Percentiles rank a stretch among this genome's conserved stretches.
Evolutionary conservation across 2,113 vertebrate genomes (phyloP).

Genomic region (Gnathonemus longibarbis): DNA sequence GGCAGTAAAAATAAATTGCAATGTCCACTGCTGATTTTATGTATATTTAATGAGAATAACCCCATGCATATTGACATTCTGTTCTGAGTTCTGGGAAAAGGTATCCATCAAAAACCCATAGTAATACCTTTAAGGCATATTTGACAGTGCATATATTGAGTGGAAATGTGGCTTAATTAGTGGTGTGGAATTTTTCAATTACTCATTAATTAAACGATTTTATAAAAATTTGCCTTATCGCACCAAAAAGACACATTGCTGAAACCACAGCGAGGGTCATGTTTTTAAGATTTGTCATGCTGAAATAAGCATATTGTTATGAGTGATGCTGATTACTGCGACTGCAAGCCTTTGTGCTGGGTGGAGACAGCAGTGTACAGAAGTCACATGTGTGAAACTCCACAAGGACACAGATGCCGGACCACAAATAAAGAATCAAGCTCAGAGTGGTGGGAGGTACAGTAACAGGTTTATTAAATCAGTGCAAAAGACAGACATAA

Average conservation of each 20-base stretch:
- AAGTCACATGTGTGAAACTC: background rate
- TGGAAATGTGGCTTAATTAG: background rate
- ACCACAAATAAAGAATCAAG: background rate
- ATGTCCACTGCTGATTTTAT: background rate
- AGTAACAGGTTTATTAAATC: constrained; percentile 77
- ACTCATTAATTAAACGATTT: background rate
- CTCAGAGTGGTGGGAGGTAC: constrained; percentile 52
- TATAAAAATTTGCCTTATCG: background rate
- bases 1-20: background rate
- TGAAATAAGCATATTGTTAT: background rate
- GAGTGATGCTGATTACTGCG: background rate
- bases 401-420: background rate
- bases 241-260: background rate
- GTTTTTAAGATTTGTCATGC: background rate
- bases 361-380: background rate
- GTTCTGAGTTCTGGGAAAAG: background rate
- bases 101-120: background rate
- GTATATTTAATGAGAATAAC: background rate
- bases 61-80: background rate
- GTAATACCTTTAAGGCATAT: background rate
- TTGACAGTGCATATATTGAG: background rate
- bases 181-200: background rate
- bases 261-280: background rate
- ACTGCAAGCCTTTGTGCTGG: background rate
- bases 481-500: constrained; percentile 75